Conservation (phyloP, 2,113 vertebrate genomes). For the Ictalurus furcatus region DNA sequence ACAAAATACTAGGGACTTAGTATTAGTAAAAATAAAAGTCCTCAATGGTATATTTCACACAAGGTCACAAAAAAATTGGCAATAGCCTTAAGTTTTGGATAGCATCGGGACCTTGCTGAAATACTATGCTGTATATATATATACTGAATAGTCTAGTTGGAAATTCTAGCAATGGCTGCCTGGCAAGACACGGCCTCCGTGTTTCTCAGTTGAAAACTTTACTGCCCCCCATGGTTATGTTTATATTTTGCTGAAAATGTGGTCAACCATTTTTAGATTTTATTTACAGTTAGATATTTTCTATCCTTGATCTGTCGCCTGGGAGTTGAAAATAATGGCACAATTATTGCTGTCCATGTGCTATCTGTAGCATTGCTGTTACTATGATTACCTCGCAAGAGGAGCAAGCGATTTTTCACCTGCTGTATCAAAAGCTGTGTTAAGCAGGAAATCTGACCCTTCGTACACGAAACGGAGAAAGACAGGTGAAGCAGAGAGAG, state of each 20-base stretch:
- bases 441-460: slow-evolving; percentile 4
- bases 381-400: slow-evolving; percentile 4
- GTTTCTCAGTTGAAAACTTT: not conserved
- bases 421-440: not conserved
- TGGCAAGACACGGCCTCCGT: not conserved
- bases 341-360: too few species aligned
- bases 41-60: not conserved
- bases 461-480: not conserved
- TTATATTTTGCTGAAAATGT: not conserved
- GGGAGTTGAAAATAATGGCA: not conserved
- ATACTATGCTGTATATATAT: not conserved
- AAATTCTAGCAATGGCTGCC: too few species aligned
- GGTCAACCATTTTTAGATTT: not conserved
- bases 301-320: not conserved
- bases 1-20: too few species aligned
- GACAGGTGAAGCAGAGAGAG: not conserved
- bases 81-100: too few species aligned
- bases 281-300: not conserved
- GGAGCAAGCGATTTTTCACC: not conserved
- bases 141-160: not conserved
- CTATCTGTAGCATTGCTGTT: not conserved
- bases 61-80: not conserved
- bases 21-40: too few species aligned
- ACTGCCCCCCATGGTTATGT: not conserved
- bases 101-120: not conserved